phyloP scores from a whole-genome alignment of 2,888 invertebrate genomes.

The Euphydryas editha region DNA sequence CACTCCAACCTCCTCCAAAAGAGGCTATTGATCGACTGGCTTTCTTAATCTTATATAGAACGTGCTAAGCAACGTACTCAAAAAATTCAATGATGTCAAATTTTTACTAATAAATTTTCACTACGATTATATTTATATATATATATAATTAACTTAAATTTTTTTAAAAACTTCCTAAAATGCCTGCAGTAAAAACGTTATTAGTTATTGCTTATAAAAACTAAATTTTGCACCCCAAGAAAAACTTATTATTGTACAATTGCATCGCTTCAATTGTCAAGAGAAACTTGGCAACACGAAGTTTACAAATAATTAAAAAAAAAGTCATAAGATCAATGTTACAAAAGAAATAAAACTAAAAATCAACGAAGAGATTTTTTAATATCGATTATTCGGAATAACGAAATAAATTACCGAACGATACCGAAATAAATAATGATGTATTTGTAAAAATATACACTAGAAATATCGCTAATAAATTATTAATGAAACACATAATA shows the following conservation, averaged over 20 bases:
- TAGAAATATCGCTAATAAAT: constrained; percentile 2
- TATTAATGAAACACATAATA: neutral
- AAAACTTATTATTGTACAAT: constrained; percentile 31
- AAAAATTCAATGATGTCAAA: no score
- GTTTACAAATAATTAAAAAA: constrained; percentile 29
- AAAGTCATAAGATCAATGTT: constrained; percentile 21
- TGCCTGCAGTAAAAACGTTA: constrained; percentile 1
- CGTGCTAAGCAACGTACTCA: no score
- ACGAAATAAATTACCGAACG: constrained; percentile 1
- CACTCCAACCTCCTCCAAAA: no score
- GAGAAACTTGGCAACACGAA: constrained; percentile 33
- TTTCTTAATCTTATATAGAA: no score
- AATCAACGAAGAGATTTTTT: constrained; percentile 26
- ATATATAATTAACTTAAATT: no score
- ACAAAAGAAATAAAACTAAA: constrained; percentile 32
- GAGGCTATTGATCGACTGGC: no score
- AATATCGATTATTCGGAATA: constrained; percentile 9
- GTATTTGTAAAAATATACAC: constrained; percentile 1
- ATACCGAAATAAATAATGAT: constrained; percentile 11
- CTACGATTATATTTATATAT: no score
- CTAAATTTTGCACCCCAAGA: constrained; percentile 16
- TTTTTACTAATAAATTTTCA: no score
- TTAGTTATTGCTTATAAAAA: constrained; percentile 44
- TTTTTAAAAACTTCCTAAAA: neutral
- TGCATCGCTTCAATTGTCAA: constrained; percentile 35